These are phyloP conservation scores for Hydropsyche betteni DNA, from an alignment of 2,888 invertebrate species.

Conservation along the genomic window DNA sequence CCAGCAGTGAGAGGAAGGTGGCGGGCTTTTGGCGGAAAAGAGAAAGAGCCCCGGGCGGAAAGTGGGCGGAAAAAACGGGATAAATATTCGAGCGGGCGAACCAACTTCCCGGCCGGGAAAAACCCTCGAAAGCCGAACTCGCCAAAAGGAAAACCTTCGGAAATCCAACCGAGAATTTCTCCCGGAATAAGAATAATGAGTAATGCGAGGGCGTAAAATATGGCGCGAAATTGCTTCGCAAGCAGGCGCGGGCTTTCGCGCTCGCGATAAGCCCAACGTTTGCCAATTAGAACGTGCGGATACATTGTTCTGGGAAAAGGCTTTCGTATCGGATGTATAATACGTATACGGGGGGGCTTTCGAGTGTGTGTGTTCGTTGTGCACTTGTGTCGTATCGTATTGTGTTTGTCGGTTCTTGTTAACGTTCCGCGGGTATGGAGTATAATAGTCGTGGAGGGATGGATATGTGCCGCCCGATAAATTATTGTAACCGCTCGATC, in stretches of 20 bases:
- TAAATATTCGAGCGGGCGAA: constrained; percentile 38
- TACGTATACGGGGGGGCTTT: neutral
- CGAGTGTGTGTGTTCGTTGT: neutral
- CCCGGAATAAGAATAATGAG: constrained; percentile 51
- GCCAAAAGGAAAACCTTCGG: neutral
- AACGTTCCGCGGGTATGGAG: no score
- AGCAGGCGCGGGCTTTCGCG: constrained; percentile 28
- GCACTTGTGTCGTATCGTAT: neutral
- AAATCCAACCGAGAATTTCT: constrained; percentile 41
- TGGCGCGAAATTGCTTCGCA: constrained; percentile 40
- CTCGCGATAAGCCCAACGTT: constrained; percentile 40
- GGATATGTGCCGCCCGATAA: constrained; percentile 21
- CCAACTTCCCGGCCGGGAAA: neutral
- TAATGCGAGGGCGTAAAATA: constrained; percentile 51
- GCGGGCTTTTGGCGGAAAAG: neutral
- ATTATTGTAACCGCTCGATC: constrained; percentile 29
- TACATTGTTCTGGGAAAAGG: constrained; percentile 6
- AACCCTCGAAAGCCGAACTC: no score
- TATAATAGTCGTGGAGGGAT: neutral
- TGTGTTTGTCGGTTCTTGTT: neutral
- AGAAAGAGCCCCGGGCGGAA: neutral
- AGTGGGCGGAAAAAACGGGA: constrained; percentile 30
- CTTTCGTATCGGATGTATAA: no score
- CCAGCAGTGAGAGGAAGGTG: neutral
- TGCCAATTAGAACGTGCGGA: constrained; percentile 42